These are phyloP conservation scores for Bos javanicus DNA, from an alignment of 2,113 vertebrate genomes.

Conservation along the genomic window DNA sequence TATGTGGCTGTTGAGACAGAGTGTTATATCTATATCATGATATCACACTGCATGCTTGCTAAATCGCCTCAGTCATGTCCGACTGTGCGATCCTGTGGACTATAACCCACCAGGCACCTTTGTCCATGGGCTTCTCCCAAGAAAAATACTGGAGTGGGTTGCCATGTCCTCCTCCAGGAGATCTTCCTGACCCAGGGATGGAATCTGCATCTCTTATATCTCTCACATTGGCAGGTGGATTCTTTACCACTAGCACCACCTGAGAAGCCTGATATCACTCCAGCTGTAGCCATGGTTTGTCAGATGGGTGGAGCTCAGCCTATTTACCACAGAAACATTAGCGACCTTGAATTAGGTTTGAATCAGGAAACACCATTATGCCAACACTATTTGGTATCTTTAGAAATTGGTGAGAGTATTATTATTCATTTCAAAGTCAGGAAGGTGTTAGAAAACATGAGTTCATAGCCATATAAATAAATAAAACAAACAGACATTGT, in stretches of 20 bases:
- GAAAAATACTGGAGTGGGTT: neutral
- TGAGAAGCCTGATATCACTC: neutral
- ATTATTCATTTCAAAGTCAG: neutral
- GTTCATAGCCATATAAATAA: neutral
- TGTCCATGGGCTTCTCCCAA: neutral
- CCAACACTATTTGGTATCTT: neutral
- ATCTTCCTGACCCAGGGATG: neutral
- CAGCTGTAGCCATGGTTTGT: neutral
- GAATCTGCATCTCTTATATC: neutral
- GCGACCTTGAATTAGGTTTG: neutral
- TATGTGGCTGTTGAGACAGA: neutral
- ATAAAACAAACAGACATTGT: neutral
- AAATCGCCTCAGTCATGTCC: neutral
- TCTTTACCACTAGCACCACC: neutral
- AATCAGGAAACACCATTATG: neutral
- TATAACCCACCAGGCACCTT: neutral
- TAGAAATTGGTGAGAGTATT: neutral
- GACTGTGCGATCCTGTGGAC: accelerated
- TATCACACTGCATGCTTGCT: neutral
- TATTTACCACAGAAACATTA: neutral
- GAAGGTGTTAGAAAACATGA: neutral
- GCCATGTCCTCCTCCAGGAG: neutral
- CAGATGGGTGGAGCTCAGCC: neutral
- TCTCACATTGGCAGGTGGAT: neutral
- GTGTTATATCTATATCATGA: neutral